phyloP scores from a whole-genome alignment of 2,113 vertebrate genomes.

The Agelaius tricolor region DNA sequence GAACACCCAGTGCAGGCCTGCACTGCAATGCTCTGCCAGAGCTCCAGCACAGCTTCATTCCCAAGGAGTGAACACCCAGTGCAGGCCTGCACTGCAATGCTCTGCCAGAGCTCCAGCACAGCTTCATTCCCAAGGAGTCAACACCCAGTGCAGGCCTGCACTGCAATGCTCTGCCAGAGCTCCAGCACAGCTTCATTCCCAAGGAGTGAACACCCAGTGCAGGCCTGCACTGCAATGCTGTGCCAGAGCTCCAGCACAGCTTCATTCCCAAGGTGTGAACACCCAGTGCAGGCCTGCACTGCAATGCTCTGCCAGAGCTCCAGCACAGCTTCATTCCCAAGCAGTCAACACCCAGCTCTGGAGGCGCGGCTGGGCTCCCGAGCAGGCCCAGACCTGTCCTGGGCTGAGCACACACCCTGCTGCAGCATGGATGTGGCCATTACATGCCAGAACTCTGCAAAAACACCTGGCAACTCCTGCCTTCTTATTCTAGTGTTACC shows the following conservation, averaged over 20 bases:
- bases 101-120: no score
- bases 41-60: not conserved
- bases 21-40: not conserved
- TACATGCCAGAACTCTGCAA: not conserved
- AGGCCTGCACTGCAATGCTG: no score
- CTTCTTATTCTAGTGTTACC: not conserved
- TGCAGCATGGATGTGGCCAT: not conserved
- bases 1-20: not conserved
- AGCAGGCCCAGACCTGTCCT: not conserved
- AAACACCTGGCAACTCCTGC: not conserved
- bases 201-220: no score
- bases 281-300: not conserved
- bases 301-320: not conserved
- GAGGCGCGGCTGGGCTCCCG: fast-evolving
- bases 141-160: no score
- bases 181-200: no score
- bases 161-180: no score
- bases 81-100: no score
- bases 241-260: no score
- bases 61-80: not conserved
- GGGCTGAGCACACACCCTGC: not conserved
- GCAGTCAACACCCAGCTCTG: not conserved
- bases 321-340: not conserved
- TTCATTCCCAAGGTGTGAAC: no score
- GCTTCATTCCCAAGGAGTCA: no score